phyloP scores from a whole-genome alignment of 2,113 vertebrate genomes.

The Phainopepla nitens region DNA sequence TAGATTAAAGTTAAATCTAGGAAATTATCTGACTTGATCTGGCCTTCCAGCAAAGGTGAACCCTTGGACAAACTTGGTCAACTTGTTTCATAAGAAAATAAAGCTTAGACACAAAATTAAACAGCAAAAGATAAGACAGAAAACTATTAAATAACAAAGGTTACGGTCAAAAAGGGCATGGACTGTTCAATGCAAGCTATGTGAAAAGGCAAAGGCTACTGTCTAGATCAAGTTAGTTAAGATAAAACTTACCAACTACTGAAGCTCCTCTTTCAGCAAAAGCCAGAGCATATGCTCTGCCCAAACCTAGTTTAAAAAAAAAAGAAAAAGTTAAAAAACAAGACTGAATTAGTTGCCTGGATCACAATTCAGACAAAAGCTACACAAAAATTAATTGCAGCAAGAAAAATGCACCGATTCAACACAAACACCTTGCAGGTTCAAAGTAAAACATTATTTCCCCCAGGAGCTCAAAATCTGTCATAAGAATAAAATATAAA shows the following conservation, averaged over 20 bases:
- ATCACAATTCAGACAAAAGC: background rate
- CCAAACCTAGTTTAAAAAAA: slow-evolving; percentile 79
- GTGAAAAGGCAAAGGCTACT: slow-evolving; percentile 26
- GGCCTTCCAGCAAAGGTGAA: background rate
- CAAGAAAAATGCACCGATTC: background rate
- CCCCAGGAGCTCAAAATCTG: background rate
- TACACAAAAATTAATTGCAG: background rate
- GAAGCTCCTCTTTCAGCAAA: slow-evolving; percentile 94
- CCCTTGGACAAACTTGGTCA: background rate
- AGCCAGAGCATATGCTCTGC: slow-evolving; percentile 90
- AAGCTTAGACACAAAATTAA: slow-evolving; percentile 19
- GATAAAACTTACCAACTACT: slow-evolving; percentile 85
- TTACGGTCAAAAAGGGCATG: background rate
- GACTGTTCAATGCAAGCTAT: background rate
- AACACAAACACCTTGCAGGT: background rate
- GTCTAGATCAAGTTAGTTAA: background rate
- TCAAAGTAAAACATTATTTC: background rate
- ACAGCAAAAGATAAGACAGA: background rate
- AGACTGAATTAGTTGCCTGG: background rate
- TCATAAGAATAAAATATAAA: background rate
- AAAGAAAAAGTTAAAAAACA: background rate
- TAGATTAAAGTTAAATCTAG: background rate
- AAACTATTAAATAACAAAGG: slow-evolving; percentile 25
- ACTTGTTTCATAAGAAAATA: background rate
- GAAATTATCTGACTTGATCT: background rate